Evolutionary conservation across 2,888 invertebrate genomes (phyloP).

Genomic region (Lochmaea crataegi): DNA sequence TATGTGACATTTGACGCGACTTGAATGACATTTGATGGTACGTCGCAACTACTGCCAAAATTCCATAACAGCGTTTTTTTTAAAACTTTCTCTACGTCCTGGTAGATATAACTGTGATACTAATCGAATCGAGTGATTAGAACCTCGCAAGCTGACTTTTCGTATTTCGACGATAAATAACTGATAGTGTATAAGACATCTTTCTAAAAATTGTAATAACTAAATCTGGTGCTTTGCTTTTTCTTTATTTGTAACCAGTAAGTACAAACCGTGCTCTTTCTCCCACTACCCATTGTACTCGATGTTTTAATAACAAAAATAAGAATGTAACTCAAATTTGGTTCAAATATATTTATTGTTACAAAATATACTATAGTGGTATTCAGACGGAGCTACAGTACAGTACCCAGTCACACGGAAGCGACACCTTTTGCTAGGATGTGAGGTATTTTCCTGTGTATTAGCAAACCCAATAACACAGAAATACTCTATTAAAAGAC

Average conservation of each 20-base stretch:
- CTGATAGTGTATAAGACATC: constrained; percentile 22
- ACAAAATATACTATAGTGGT: too few species aligned
- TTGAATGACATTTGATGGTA: too few species aligned
- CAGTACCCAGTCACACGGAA: too few species aligned
- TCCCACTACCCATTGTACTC: neutral
- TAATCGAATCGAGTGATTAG: constrained; percentile 8
- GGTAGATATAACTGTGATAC: constrained; percentile 16
- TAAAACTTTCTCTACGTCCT: neutral
- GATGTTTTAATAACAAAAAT: neutral
- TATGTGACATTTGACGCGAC: too few species aligned
- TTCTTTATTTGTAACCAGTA: neutral
- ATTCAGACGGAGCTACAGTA: too few species aligned
- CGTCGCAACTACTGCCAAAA: too few species aligned
- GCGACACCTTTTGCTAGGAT: too few species aligned
- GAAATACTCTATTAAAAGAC: too few species aligned
- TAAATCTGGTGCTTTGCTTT: constrained; percentile 32
- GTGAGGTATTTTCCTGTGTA: too few species aligned
- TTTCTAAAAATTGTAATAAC: constrained; percentile 25
- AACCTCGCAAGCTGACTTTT: neutral
- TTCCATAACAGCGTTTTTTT: too few species aligned
- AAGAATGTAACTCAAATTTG: neutral
- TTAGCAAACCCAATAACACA: too few species aligned
- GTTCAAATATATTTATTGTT: too few species aligned
- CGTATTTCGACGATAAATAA: constrained; percentile 16
- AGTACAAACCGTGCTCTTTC: constrained; percentile 14